A percentile compares a stretch with the other conserved stretches of the same genome.
phyloP scores from a whole-genome alignment of 2,888 invertebrate genomes.

The Rotaria sp. region DNA sequence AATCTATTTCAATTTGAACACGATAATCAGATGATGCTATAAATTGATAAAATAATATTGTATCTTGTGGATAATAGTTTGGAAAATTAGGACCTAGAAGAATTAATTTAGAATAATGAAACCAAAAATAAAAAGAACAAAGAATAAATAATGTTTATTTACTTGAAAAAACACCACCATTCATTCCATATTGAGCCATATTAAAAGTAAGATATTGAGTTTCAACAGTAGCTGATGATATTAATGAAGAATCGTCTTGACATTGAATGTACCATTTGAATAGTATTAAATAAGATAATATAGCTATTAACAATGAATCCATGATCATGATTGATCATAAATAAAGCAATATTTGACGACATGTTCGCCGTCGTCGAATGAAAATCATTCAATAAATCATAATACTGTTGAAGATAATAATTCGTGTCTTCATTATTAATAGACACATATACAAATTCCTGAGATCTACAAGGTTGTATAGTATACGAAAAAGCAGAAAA shows the following conservation, averaged over 20 bases:
- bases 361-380: neutral
- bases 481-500: neutral
- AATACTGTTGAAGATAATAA: neutral
- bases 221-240: neutral
- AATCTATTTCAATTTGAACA: neutral
- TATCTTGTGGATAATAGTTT: slow-evolving; percentile 17
- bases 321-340: neutral
- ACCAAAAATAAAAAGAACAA: neutral
- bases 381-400: neutral
- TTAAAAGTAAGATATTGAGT: slow-evolving; percentile 14
- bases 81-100: neutral
- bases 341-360: neutral
- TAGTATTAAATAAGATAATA: neutral
- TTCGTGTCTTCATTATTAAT: neutral
- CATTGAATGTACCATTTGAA: neutral
- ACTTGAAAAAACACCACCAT: slow-evolving; percentile 26
- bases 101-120: too few species aligned
- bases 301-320: neutral
- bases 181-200: neutral
- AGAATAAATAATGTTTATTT: neutral
- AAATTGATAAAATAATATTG: slow-evolving; percentile 6
- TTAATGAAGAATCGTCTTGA: neutral
- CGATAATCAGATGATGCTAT: neutral
- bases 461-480: neutral
- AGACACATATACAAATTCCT: neutral